Conservation (phyloP, 2,888 invertebrate genomes). For the Agonopterix heracliana region DNA sequence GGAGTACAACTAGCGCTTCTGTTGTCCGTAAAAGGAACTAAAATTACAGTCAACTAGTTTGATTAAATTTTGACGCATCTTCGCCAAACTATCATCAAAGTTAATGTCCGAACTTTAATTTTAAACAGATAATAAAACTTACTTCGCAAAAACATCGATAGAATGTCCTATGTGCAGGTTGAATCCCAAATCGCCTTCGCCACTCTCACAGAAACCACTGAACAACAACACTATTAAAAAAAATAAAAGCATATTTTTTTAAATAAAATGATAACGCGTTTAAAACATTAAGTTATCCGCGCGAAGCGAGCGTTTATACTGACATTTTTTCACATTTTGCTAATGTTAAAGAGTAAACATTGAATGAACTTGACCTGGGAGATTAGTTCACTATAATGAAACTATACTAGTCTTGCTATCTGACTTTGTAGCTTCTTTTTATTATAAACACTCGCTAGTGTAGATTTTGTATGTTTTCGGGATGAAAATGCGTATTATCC, state of each 20-base stretch:
- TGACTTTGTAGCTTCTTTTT: neutral
- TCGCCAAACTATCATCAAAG: too few relatives aligned
- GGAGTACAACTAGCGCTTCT: too few relatives aligned
- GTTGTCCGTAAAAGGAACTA: too few relatives aligned
- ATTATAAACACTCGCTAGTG: too few relatives aligned
- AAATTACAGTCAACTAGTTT: too few relatives aligned
- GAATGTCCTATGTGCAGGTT: slow-evolving; percentile 60
- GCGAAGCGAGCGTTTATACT: slow-evolving; percentile 43
- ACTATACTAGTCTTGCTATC: neutral
- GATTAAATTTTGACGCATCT: too few relatives aligned
- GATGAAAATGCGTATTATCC: too few relatives aligned
- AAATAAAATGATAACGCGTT: slow-evolving; percentile 12
- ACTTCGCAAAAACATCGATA: slow-evolving; percentile 69
- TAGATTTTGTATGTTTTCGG: too few relatives aligned
- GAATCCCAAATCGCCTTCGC: slow-evolving; percentile 53
- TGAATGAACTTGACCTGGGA: slow-evolving; percentile 64
- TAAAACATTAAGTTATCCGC: slow-evolving; percentile 25
- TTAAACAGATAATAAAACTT: slow-evolving; percentile 26
- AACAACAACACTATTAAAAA: slow-evolving; percentile 34
- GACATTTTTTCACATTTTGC: slow-evolving; percentile 66
- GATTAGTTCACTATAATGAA: slow-evolving; percentile 38
- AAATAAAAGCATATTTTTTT: slow-evolving; percentile 29
- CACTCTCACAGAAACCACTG: slow-evolving; percentile 38
- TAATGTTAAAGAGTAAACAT: slow-evolving; percentile 54
- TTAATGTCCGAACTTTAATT: too few relatives aligned